phyloP scores from a whole-genome alignment of 2,888 invertebrate species.

The Apotomis capreana region DNA sequence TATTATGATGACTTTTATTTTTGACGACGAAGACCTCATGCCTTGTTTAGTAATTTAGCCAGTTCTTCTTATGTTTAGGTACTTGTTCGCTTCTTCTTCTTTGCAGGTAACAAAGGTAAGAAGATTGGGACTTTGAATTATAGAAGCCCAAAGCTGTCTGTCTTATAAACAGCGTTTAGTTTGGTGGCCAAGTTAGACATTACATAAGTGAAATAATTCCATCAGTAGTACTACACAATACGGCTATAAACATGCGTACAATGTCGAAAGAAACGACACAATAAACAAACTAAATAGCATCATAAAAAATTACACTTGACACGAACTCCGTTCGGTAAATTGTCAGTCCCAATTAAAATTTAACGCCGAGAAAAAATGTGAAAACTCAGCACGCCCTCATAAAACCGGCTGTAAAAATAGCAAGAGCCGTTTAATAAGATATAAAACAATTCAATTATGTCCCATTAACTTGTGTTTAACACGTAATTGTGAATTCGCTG shows the following conservation, averaged over 20 bases:
- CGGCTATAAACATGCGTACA: background rate
- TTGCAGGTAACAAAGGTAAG: too few relatives aligned
- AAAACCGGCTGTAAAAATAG: conserved; percentile 29
- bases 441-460: conserved; percentile 39
- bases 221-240: background rate
- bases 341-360: conserved; percentile 32
- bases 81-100: too few relatives aligned
- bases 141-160: too few relatives aligned
- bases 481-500: conserved; percentile 63
- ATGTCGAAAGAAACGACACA: conserved; percentile 17
- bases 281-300: conserved; percentile 30
- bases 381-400: conserved; percentile 28
- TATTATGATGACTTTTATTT: too few relatives aligned
- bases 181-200: too few relatives aligned
- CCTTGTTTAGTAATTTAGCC: too few relatives aligned
- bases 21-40: too few relatives aligned
- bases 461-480: conserved; percentile 50
- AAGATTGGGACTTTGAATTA: too few relatives aligned
- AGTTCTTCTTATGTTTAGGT: too few relatives aligned
- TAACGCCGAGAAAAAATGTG: conserved; percentile 32
- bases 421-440: conserved; percentile 28
- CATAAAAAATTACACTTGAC: conserved; percentile 31
- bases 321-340: conserved; percentile 34
- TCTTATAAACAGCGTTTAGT: too few relatives aligned
- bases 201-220: background rate